phyloP scores from a whole-genome alignment of 2,797 vertebrate species.

The Nothura maculosa region DNA sequence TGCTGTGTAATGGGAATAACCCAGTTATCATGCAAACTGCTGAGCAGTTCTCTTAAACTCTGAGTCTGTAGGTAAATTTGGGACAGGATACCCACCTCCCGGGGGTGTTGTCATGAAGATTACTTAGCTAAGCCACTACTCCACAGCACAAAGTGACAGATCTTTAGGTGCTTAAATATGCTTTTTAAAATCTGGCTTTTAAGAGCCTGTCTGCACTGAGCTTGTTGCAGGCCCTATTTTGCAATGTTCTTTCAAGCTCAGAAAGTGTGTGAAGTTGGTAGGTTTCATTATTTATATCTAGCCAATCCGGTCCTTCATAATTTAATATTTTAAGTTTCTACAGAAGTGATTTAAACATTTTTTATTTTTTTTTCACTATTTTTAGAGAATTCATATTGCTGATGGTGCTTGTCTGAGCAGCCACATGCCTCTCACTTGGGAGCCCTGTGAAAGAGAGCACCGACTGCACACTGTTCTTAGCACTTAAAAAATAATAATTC shows the following conservation, averaged over 20 bases:
- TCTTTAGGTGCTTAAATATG: neutral
- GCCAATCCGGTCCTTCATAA: neutral
- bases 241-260: neutral
- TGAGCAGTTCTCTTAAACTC: neutral
- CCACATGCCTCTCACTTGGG: neutral
- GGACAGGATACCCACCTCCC: neutral
- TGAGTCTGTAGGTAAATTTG: slow-evolving; percentile 42
- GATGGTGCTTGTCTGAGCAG: slow-evolving; percentile 3
- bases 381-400: slow-evolving; percentile 20
- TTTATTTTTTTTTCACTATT: slow-evolving; percentile 42
- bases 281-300: slow-evolving; percentile 36
- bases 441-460: neutral
- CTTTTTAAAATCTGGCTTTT: neutral
- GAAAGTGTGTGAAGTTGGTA: slow-evolving; percentile 23
- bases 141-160: neutral
- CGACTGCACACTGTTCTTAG: neutral
- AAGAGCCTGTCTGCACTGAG: neutral
- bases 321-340: slow-evolving; percentile 46
- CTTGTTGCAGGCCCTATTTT: slow-evolving; percentile 4
- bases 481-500: neutral
- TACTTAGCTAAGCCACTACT: slow-evolving; percentile 5
- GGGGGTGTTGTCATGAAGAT: slow-evolving; percentile 12
- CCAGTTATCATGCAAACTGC: neutral
- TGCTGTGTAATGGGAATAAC: neutral
- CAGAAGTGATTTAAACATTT: slow-evolving; percentile 46